phyloP scores from a whole-genome alignment of 2,797 vertebrate species.

The Sebastes diaconus region DNA sequence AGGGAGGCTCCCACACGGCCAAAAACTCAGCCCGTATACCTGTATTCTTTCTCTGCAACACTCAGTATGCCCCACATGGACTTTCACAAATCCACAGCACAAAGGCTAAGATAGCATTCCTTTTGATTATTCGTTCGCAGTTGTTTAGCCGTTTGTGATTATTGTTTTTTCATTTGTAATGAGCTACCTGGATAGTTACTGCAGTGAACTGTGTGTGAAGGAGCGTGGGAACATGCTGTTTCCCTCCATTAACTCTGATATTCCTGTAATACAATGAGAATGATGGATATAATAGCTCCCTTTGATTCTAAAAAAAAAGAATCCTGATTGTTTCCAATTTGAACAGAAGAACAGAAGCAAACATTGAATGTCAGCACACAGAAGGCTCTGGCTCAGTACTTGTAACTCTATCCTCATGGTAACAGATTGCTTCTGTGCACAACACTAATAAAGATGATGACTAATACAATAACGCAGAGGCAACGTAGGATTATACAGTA shows the following conservation, averaged over 20 bases:
- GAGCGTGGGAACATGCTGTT: conserved; percentile 38
- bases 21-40: background rate
- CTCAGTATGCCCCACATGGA: background rate
- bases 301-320: conserved; percentile 3
- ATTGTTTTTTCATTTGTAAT: conserved; percentile 3
- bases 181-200: conserved; percentile 1
- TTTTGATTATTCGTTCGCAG: conserved; percentile 21
- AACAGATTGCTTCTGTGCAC: background rate
- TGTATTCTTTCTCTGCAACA: background rate
- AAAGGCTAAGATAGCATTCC: conserved; percentile 23
- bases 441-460: conserved; percentile 11
- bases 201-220: conserved; percentile 2
- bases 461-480: conserved; percentile 5
- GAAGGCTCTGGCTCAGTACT: background rate
- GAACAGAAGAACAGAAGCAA: conserved; percentile 17
- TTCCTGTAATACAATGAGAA: background rate
- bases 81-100: conserved; percentile 8
- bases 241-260: conserved; percentile 24
- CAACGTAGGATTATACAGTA: background rate
- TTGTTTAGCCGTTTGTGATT: conserved; percentile 17
- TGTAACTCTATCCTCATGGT: background rate
- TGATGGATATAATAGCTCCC: background rate
- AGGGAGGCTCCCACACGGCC: conserved; percentile 14
- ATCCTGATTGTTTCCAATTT: conserved; percentile 15
- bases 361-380: background rate